Evolutionary conservation across 2,113 vertebrate species (phyloP), one percentile per base, ranked within the genome.

Genomic region (Hydrolagus affinis): DNA sequence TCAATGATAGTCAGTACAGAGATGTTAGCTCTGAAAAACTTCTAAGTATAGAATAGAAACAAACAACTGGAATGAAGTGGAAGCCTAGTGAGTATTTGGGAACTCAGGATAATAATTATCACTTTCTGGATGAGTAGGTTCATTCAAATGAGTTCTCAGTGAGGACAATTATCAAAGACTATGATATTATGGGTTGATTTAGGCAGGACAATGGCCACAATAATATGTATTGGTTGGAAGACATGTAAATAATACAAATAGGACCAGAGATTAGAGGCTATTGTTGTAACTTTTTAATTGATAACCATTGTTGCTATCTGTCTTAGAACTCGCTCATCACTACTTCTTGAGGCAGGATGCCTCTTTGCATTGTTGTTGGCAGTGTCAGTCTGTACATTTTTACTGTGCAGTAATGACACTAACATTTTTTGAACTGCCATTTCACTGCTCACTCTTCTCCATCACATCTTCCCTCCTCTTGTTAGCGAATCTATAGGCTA

Each of bases 71-170:
- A 68, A 83, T 83, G 25, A 30, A 83, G 25, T 66, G 62, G 66
- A 66, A 83, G 78, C 76, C 62, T 66, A 66, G 78, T 64, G 25
- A 66, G 78, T 68, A 62, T 60, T 66, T 66, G 66, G 44, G 25
- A 83, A 83, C 60, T 62, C 78, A 83, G 78, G 59, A 28, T 83
- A 83, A 28, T 83, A 83, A 83, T 83, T 83, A 83, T 66, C 25
- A 32, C 66, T 83, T 64, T 60, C 62, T 68, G 78, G 78, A 83
- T 83, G 78, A 83, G 62, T 83, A 83, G 78, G 25, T 83, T 83
- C 62, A 64, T 64, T 62, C 60, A 66, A 83, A 83, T 83, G 66
- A 83, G 23, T 83, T 83, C 78, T 30, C 78, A 83, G 78, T 60
- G 30, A 64, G 78, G 23, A 83, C 32, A 62, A 83, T 83, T 83